phyloP scores from a whole-genome alignment of 1,140 invertebrate species.

The Platorchestia sp. region DNA sequence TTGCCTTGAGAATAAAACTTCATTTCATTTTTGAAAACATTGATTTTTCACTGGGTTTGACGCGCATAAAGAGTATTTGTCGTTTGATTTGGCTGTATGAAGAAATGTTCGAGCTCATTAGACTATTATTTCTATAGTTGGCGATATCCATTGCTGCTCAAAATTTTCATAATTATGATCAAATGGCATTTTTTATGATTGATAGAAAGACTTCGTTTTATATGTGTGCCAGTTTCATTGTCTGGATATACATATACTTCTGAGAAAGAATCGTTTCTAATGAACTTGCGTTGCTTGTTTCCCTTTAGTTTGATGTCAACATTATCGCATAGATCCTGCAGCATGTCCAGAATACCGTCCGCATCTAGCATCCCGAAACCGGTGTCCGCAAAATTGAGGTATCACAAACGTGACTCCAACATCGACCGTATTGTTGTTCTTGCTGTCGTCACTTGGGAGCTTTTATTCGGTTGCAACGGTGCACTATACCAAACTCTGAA shows the following conservation, averaged over 20 bases:
- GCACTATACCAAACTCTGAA: neutral
- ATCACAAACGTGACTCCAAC: constrained; percentile 1
- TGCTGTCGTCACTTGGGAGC: neutral
- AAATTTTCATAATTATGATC: neutral
- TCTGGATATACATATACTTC: neutral
- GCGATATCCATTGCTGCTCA: too few relatives aligned
- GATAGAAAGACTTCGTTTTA: neutral
- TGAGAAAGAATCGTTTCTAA: constrained; percentile 44
- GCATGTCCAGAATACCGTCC: constrained; percentile 65
- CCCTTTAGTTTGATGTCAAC: constrained; percentile 48
- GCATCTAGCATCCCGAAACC: constrained; percentile 64
- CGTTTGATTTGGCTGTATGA: neutral
- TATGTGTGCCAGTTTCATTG: neutral
- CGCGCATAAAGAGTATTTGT: neutral
- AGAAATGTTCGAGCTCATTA: neutral
- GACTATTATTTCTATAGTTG: neutral
- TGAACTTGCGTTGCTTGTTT: constrained; percentile 50
- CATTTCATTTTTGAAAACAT: too few relatives aligned
- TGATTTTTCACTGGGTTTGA: too few relatives aligned
- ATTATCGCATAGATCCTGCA: constrained; percentile 62
- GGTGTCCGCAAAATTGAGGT: constrained; percentile 62
- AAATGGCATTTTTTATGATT: neutral
- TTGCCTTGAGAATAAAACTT: too few relatives aligned
- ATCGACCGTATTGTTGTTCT: neutral
- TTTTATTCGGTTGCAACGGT: neutral